Evolutionary conservation across 1,140 invertebrate genomes (phyloP).

Genomic region (Trachelipus rathkii): DNA sequence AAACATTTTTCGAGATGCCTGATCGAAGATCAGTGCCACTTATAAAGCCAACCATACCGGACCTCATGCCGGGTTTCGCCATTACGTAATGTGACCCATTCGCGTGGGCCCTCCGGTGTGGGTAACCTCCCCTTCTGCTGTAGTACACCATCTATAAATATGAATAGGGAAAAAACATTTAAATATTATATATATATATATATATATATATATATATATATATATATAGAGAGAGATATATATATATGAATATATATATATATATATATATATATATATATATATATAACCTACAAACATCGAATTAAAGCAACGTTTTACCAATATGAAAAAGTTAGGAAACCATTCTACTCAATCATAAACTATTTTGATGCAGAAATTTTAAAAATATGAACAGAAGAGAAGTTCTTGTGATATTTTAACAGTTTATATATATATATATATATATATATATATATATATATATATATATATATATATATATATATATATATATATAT

Average conservation of each 20-base stretch:
- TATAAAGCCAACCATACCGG: background rate
- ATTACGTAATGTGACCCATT: conserved; percentile 3
- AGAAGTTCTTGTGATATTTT: no score
- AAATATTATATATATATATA: conserved; percentile 11
- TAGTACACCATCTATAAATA: background rate
- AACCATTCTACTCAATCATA: no score
- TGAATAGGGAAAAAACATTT: background rate
- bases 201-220: conserved; percentile 15
- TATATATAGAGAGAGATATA: background rate
- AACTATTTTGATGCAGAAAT: no score
- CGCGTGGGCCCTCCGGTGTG: background rate
- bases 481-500: no score
- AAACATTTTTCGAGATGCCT: background rate
- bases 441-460: no score
- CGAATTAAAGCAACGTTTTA: no score
- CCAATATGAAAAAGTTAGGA: no score
- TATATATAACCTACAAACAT: background rate
- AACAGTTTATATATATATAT: no score
- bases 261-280: conserved; percentile 2
- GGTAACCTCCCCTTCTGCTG: background rate
- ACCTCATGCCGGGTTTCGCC: background rate
- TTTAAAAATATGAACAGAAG: no score
- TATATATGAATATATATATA: background rate
- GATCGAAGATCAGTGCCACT: background rate
- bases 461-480: no score